These are phyloP conservation scores for Planiliza haematocheilus DNA, from an alignment of 2,113 vertebrate species.

Conservation along the genomic window DNA sequence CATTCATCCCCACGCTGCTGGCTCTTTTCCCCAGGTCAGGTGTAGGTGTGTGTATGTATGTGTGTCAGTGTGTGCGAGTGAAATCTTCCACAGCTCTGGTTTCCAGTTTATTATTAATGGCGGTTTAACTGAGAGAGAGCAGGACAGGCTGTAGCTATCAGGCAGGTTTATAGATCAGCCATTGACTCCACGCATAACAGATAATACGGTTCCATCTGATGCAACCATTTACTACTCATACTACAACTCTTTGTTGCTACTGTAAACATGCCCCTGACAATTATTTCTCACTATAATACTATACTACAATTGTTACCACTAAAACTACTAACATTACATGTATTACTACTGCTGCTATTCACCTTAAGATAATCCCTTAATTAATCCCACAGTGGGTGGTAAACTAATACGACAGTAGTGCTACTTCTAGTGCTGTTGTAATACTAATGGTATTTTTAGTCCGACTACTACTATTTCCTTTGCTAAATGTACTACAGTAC, in stretches of 20 bases:
- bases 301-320: too few species aligned
- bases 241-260: background rate
- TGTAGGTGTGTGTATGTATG: constrained; percentile 15
- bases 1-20: constrained; percentile 25
- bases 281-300: too few species aligned
- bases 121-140: constrained; percentile 1
- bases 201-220: background rate
- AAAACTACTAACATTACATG: too few species aligned
- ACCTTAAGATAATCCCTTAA: too few species aligned
- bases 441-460: too few species aligned
- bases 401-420: background rate
- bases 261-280: too few species aligned
- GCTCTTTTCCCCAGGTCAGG: constrained; percentile 30
- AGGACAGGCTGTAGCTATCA: background rate
- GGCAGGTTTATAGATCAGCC: background rate
- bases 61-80: constrained; percentile 1
- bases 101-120: constrained; percentile 45
- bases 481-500: too few species aligned
- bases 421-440: background rate
- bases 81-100: constrained; percentile 30
- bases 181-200: background rate
- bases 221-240: background rate
- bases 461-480: too few species aligned
- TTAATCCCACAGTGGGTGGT: too few species aligned
- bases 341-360: too few species aligned